Conservation (phyloP, 2,113 vertebrate genomes). For the Centropristis striata region DNA sequence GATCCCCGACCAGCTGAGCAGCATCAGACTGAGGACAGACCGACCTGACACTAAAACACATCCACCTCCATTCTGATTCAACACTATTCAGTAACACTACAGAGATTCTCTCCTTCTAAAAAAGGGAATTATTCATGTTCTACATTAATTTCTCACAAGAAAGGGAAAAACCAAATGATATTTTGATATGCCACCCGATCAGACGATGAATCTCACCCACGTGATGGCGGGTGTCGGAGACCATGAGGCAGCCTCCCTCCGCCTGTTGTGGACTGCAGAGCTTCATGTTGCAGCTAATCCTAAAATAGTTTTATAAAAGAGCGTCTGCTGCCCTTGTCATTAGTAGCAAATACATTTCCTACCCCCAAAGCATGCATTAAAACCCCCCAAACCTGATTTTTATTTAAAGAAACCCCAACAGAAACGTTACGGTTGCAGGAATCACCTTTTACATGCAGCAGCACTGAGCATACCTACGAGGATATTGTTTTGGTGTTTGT, state of each 20-base stretch:
- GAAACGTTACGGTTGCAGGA: neutral
- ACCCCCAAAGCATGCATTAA: constrained; percentile 37
- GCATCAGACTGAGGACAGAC: constrained; percentile 49
- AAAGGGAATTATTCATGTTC: constrained; percentile 37
- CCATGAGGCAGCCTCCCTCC: constrained; percentile 26
- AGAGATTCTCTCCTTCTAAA: constrained; percentile 27
- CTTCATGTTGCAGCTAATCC: constrained; percentile 64
- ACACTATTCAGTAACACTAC: constrained; percentile 43
- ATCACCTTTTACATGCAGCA: neutral
- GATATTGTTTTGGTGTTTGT: constrained; percentile 53
- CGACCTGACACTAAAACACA: constrained; percentile 46
- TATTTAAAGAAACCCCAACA: constrained; percentile 9
- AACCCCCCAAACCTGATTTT: neutral
- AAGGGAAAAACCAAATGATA: constrained; percentile 25
- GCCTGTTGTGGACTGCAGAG: constrained; percentile 59
- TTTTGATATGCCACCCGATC: constrained; percentile 9
- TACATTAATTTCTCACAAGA: constrained; percentile 5
- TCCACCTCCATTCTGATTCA: constrained; percentile 6
- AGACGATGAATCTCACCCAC: constrained; percentile 13
- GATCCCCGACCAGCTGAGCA: constrained; percentile 62
- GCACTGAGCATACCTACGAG: neutral
- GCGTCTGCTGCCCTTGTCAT: neutral
- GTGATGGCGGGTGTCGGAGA: constrained; percentile 17
- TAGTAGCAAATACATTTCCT: constrained; percentile 29
- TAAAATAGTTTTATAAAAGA: constrained; percentile 49